Base-by-base conservation (phyloP, 2,113 vertebrate genomes). In the Rhabdomys dilectus region DNA sequence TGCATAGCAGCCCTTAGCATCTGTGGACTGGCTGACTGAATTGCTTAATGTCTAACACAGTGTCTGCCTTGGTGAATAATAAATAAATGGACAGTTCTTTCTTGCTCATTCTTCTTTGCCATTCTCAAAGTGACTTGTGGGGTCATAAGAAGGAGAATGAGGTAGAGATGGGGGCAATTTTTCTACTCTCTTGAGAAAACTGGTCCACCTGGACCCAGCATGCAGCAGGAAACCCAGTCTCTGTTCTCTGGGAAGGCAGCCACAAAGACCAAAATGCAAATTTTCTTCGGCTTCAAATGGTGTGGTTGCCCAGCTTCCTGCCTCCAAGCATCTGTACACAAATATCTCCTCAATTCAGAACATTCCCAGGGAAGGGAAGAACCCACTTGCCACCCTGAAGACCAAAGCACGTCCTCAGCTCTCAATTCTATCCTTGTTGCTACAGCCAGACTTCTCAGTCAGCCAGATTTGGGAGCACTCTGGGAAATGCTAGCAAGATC, bases 241-340 rank as follows among this genome's bases (percentile, higher is more conserved):
- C 3, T 7, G 22, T 73, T 84, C 62, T 93, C 51, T 64, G 66
- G 93, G 24, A 45, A 91, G 19, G 45, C 53, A 89, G 58, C 45
- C 64, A 66, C 48, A 19, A 89, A 89, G 62, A 89, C 86, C 36
- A 87, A 94, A 95, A 72, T 75, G 89, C 39, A 89, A 58, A 60
- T 22, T 88, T 85, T 45, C 60, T 88, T 97, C 26, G 68, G 26
- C 80, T 92, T 36, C 58, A 66, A 31, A 60, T 81, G 51, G 29
- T 88, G n/a, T 68, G 73, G 53, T 17, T n/a, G 21, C 13, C 53
- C 45, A 15, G 60, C 48, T n/a, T 62, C 31, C 62, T 66, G 58
- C 72, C 51, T 92, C 85, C 90, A 82, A 96, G 39, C 4, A 70
- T 53, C 94, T 96, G 34, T 29, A 84, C 92, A 89, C 64, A 87